Conservation (phyloP, 2,113 vertebrate genomes). For the Sander lucioperca region DNA sequence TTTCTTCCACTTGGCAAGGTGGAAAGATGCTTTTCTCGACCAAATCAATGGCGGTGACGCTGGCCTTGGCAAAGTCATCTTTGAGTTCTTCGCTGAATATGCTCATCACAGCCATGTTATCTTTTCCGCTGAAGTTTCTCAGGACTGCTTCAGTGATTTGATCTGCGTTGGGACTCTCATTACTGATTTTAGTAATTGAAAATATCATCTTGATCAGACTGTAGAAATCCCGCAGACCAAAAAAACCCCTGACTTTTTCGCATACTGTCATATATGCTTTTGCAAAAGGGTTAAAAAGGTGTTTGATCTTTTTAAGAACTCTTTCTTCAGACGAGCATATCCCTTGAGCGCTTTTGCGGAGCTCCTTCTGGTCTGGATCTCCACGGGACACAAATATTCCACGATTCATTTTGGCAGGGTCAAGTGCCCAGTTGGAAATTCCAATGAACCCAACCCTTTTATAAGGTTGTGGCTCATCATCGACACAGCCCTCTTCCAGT, state of each 20-base stretch:
- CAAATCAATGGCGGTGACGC: constrained; percentile 81
- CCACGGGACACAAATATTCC: constrained; percentile 92
- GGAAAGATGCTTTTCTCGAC: constrained; percentile 85
- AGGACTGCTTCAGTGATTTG: constrained; percentile 85
- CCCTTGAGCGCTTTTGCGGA: constrained; percentile 88
- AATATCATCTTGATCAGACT: constrained; percentile 95
- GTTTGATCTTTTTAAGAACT: constrained; percentile 79
- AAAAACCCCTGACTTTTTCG: constrained; percentile 87
- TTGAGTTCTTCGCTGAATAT: constrained; percentile 78
- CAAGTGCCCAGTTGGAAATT: constrained; percentile 95
- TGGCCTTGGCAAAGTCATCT: not conserved
- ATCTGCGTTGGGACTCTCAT: constrained; percentile 53
- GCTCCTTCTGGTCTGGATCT: constrained; percentile 85
- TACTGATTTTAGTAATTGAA: constrained; percentile 76
- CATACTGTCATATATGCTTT: constrained; percentile 86
- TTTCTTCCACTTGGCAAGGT: constrained; percentile 77
- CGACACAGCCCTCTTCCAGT: constrained; percentile 92
- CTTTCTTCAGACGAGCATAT: constrained; percentile 88
- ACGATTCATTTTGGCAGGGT: constrained; percentile 95
- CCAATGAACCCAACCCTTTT: constrained; percentile 92
- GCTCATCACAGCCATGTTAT: constrained; percentile 79
- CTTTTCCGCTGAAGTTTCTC: constrained; percentile 91
- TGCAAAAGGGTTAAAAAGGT: constrained; percentile 86
- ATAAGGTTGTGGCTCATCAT: constrained; percentile 88
- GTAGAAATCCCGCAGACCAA: constrained; percentile 93